These are phyloP conservation scores for Rhincodon typus DNA, from an alignment of 2,797 vertebrate species.

Conservation along the genomic window DNA sequence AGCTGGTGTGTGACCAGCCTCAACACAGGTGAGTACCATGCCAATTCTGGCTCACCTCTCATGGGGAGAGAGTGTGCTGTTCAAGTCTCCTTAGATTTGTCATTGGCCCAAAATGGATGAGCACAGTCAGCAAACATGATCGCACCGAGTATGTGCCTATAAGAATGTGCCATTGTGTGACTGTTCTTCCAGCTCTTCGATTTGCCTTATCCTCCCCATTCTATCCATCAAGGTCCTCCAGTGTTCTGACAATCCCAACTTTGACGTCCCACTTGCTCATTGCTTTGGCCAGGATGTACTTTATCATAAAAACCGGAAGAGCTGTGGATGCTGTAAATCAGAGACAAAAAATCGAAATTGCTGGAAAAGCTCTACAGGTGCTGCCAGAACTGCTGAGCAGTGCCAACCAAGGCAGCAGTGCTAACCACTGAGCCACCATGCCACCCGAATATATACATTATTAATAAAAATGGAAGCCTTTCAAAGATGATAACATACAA, in stretches of 20 bases:
- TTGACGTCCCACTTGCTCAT: neutral
- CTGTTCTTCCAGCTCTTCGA: neutral
- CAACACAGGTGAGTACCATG: constrained; percentile 53
- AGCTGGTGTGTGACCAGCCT: constrained; percentile 51
- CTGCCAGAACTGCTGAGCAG: no score
- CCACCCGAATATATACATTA: no score
- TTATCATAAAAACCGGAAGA: neutral
- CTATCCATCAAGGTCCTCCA: neutral
- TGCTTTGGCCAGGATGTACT: neutral
- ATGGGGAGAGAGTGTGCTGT: neutral
- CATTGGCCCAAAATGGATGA: neutral
- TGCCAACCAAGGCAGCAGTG: no score
- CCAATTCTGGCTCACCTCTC: neutral
- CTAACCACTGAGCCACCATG: no score
- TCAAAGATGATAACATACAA: no score
- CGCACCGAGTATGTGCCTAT: no score
- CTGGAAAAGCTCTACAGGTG: no score
- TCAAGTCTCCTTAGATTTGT: neutral
- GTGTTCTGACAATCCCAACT: neutral
- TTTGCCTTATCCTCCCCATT: no score
- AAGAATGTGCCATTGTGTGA: neutral
- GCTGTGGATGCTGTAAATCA: no score
- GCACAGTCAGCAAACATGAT: neutral
- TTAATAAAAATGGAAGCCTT: no score
- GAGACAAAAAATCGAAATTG: no score